These are phyloP conservation scores for Acipenser oxyrinchus DNA, from an alignment of 2,797 vertebrate genomes.

Conservation along the genomic window DNA sequence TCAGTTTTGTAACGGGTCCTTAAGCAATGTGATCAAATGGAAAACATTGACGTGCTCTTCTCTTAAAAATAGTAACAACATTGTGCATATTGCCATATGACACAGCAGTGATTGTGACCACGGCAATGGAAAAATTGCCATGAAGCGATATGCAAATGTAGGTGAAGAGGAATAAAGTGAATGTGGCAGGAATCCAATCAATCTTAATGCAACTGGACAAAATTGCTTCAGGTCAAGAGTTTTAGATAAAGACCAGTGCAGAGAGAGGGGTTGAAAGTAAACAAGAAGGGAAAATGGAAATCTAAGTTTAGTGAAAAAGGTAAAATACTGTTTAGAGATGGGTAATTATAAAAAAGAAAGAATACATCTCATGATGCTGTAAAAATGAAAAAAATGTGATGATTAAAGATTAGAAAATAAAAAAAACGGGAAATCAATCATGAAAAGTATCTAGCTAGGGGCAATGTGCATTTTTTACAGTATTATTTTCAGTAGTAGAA, in stretches of 20 bases:
- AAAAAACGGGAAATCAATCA: conserved; percentile 17
- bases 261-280: neutral
- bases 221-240: conserved; percentile 13
- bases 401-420: conserved; percentile 18
- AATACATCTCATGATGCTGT: neutral
- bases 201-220: conserved; percentile 2
- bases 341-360: neutral
- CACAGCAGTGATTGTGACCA: neutral
- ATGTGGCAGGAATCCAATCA: conserved; percentile 11
- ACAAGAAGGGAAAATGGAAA: neutral
- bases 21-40: conserved; percentile 4
- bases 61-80: neutral
- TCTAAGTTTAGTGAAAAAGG: conserved; percentile 7
- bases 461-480: conserved; percentile 7
- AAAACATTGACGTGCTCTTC: neutral
- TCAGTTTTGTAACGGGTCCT: neutral
- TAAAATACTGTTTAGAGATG: neutral
- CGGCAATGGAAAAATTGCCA: conserved; percentile 3
- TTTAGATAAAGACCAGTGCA: neutral
- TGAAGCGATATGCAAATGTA: neutral
- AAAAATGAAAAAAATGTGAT: conserved; percentile 15
- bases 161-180: conserved; percentile 4
- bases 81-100: neutral
- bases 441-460: conserved; percentile 13
- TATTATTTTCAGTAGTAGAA: conserved; percentile 14